Evolutionary conservation across 2,888 invertebrate species (phyloP).

Genomic region (Cephonodes hylas): DNA sequence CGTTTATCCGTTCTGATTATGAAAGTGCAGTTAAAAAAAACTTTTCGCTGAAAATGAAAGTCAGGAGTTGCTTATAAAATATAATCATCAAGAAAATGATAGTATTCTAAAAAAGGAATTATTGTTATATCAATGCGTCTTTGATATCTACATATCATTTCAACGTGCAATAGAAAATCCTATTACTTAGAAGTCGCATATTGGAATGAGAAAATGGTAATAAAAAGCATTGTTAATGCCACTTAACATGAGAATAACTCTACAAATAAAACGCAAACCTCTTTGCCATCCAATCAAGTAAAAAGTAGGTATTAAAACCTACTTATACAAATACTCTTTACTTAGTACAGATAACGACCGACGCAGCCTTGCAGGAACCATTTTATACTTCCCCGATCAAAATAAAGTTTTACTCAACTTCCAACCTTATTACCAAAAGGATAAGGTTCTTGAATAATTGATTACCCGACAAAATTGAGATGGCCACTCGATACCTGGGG

Average conservation of each 20-base stretch:
- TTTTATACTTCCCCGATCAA: slow-evolving; percentile 27
- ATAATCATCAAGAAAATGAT: too few species aligned
- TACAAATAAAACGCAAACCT: neutral
- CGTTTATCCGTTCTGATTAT: too few species aligned
- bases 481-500: slow-evolving; percentile 33
- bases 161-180: neutral
- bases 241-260: neutral
- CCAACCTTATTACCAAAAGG: slow-evolving; percentile 34
- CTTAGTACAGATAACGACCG: slow-evolving; percentile 54
- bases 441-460: neutral
- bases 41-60: too few species aligned
- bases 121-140: too few species aligned
- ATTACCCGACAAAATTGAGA: neutral
- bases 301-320: slow-evolving; percentile 14
- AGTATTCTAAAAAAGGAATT: too few species aligned
- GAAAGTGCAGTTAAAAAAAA: too few species aligned
- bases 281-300: neutral
- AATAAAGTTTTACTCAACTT: slow-evolving; percentile 23
- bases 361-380: slow-evolving; percentile 52
- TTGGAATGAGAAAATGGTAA: neutral
- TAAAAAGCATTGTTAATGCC: neutral
- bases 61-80: too few species aligned
- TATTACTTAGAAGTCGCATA: neutral
- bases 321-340: slow-evolving; percentile 51
- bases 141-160: neutral